A percentile compares a stretch with the other conserved stretches of the same genome.
Evolutionary conservation across 1,140 invertebrate species (phyloP).

Genomic region (Ips typographus): DNA sequence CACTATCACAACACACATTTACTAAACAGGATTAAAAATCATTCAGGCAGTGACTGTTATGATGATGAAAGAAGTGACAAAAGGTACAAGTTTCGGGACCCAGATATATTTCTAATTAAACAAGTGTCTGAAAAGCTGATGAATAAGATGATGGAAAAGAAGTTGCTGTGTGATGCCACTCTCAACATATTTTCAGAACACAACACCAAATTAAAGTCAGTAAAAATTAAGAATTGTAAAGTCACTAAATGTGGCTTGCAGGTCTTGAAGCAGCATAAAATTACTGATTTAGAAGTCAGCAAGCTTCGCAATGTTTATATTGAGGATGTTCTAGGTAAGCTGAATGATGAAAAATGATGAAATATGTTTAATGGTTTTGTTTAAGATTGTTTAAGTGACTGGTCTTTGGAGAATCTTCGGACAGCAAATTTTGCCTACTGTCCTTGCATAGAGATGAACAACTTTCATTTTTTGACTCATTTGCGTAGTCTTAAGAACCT

Average conservation of each 20-base stretch:
- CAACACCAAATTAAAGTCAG: slow-evolving; percentile 62
- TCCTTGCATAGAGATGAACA: slow-evolving; percentile 62
- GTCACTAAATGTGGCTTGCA: slow-evolving; percentile 66
- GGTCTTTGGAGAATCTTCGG: slow-evolving; percentile 69
- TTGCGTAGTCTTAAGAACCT: slow-evolving; percentile 63
- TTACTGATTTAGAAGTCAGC: slow-evolving; percentile 62
- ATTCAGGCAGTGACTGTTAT: slow-evolving; percentile 23
- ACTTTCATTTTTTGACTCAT: slow-evolving; percentile 55
- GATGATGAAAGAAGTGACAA: slow-evolving; percentile 29
- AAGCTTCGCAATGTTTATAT: slow-evolving; percentile 44
- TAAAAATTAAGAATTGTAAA: slow-evolving; percentile 58
- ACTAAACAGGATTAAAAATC: too few species aligned
- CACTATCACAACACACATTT: too few species aligned
- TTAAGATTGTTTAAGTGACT: slow-evolving; percentile 67
- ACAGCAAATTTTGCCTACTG: slow-evolving; percentile 68
- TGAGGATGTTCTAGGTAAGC: slow-evolving; percentile 45
- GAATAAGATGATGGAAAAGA: slow-evolving; percentile 63
- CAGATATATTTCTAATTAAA: slow-evolving; percentile 66
- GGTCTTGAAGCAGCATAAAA: slow-evolving; percentile 67
- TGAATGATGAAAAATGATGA: too few species aligned
- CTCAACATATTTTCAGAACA: slow-evolving; percentile 67
- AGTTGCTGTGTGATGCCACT: slow-evolving; percentile 64
- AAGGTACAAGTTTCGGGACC: slow-evolving; percentile 59
- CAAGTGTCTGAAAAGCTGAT: slow-evolving; percentile 70
- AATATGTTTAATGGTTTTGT: slow-evolving; percentile 13